These are phyloP conservation scores for Pararge aegeria DNA, from an alignment of 1,140 invertebrate species.

Conservation along the genomic window DNA sequence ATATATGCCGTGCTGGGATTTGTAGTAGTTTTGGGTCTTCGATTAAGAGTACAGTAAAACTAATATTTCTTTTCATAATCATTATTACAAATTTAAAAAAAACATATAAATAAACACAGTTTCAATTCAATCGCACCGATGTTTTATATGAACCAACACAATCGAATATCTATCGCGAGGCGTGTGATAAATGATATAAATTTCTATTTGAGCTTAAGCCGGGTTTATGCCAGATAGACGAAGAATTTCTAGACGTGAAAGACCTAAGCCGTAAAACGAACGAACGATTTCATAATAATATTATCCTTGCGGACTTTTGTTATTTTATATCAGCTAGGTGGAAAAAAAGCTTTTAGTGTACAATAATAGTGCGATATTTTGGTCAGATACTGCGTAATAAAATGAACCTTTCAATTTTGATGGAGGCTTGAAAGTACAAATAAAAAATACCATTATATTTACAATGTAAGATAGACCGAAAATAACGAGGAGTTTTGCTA, in stretches of 20 bases:
- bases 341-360: constrained; percentile 11
- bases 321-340: constrained; percentile 25
- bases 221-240: constrained; percentile 17
- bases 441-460: background rate
- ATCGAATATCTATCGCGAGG: background rate
- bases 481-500: background rate
- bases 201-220: constrained; percentile 26
- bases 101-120: background rate
- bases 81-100: too few species aligned
- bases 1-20: too few species aligned
- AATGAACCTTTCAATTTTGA: background rate
- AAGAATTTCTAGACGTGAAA: constrained; percentile 31
- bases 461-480: background rate
- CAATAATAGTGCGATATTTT: background rate
- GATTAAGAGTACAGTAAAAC: too few species aligned
- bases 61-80: too few species aligned
- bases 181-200: constrained; percentile 25
- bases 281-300: constrained; percentile 34
- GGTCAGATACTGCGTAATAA: background rate
- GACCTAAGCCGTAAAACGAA: constrained; percentile 31
- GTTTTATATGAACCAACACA: background rate
- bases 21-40: too few species aligned
- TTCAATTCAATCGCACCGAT: background rate
- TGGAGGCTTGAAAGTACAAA: background rate
- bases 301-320: constrained; percentile 26